Conservation (phyloP, 2,113 vertebrate genomes). For the Ptyas mucosa region DNA sequence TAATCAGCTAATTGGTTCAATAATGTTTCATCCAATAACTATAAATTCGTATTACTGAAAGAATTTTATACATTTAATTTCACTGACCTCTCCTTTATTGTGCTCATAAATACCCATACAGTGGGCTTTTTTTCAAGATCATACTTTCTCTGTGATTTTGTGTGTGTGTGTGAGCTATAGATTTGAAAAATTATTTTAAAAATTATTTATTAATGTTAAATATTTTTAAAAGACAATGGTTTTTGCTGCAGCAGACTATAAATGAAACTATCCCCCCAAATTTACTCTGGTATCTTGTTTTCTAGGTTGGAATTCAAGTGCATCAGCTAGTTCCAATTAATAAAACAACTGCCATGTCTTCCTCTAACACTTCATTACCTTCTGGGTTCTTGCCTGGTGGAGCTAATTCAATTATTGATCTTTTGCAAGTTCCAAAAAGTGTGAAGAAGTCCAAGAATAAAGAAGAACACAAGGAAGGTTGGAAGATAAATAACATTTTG, state of each 20-base stretch:
- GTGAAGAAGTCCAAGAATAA: constrained; percentile 49
- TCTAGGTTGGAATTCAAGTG: constrained; percentile 88
- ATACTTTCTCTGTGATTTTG: not conserved
- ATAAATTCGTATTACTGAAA: not conserved
- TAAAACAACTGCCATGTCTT: constrained; percentile 49
- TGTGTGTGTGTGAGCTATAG: not conserved
- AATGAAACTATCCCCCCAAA: not conserved
- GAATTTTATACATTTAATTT: not conserved
- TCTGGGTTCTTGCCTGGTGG: constrained; percentile 61
- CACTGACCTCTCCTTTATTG: not conserved
- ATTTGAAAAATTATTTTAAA: not conserved
- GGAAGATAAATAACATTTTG: constrained; percentile 21
- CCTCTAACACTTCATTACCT: constrained; percentile 46
- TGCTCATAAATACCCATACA: not conserved
- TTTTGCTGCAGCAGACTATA: not conserved
- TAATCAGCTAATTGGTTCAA: not conserved
- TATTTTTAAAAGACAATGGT: not conserved
- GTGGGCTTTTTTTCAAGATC: not conserved
- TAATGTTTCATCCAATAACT: not conserved
- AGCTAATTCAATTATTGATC: constrained; percentile 80
- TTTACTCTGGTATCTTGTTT: not conserved
- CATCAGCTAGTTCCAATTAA: constrained; percentile 81
- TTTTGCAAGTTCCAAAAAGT: constrained; percentile 75
- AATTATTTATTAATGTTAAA: not conserved
- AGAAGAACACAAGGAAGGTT: constrained; percentile 70